Conservation (phyloP, 2,888 invertebrate genomes). For the Meloe dianella region DNA sequence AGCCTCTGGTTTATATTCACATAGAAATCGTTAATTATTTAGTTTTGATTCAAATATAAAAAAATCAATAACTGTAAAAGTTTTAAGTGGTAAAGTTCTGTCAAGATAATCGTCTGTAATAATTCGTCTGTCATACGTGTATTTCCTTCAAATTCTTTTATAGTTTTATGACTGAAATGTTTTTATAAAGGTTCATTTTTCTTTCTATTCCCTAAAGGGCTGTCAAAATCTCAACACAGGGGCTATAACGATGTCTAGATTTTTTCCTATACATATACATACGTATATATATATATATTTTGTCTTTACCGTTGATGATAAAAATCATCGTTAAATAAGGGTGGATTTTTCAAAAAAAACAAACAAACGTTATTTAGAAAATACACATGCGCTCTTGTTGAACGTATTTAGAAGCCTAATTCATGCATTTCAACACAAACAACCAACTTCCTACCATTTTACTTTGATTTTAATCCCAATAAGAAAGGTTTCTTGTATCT, state of each 20-base stretch:
- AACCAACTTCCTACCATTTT: constrained; percentile 26
- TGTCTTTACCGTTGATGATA: constrained; percentile 32
- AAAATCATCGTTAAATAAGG: constrained; percentile 25
- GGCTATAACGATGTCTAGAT: constrained; percentile 45
- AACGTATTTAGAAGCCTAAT: constrained; percentile 25
- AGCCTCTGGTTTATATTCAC: neutral
- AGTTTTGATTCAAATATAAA: constrained; percentile 10
- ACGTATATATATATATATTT: constrained; percentile 29
- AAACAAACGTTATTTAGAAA: constrained; percentile 13
- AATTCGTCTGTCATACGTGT: constrained; percentile 44
- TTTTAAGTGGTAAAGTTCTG: constrained; percentile 14
- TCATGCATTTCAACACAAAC: constrained; percentile 9
- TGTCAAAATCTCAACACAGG: constrained; percentile 52
- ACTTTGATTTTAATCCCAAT: constrained; percentile 44
- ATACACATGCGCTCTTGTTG: constrained; percentile 25
- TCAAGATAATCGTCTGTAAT: constrained; percentile 31
- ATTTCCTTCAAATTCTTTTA: constrained; percentile 47
- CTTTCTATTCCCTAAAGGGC: constrained; percentile 54
- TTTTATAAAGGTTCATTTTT: constrained; percentile 60
- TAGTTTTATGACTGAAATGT: constrained; percentile 59
- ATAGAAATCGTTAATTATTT: neutral
- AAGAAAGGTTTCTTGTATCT: constrained; percentile 50
- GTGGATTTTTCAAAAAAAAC: constrained; percentile 7
- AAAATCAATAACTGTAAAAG: constrained; percentile 16
- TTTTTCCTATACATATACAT: no score